Evolutionary conservation across 2,113 vertebrate species (phyloP).

Genomic region (Gymnarchus niloticus): DNA sequence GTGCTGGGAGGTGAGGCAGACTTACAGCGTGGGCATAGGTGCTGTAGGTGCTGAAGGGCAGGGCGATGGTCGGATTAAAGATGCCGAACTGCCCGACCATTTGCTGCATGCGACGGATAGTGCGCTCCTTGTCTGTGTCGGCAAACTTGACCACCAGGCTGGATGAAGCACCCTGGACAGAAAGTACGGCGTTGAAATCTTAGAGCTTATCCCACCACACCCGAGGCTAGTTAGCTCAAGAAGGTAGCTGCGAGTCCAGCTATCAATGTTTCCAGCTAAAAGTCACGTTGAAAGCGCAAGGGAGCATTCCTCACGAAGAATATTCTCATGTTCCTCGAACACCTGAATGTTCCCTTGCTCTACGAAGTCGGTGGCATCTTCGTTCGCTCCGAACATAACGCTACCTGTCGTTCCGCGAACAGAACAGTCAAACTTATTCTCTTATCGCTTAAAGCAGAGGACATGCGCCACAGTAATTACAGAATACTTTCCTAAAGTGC

Average conservation of each 20-base stretch:
- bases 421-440: background rate
- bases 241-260: too few species aligned
- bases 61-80: slow-evolving; percentile 88
- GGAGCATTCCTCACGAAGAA: too few species aligned
- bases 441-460: background rate
- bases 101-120: slow-evolving; percentile 95
- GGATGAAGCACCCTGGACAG: slow-evolving; percentile 86
- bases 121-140: slow-evolving; percentile 97
- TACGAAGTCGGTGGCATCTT: background rate
- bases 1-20: background rate
- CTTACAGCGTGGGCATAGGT: slow-evolving; percentile 88
- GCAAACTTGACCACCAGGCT: slow-evolving; percentile 99
- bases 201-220: slow-evolving; percentile 7
- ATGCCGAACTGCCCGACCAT: slow-evolving; percentile 99
- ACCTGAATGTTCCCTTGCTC: too few species aligned
- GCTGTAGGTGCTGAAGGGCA: slow-evolving; percentile 97
- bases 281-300: background rate
- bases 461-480: background rate
- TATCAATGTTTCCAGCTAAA: too few species aligned
- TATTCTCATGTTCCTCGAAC: too few species aligned
- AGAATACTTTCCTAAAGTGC: background rate
- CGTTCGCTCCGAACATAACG: background rate
- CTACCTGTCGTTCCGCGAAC: background rate
- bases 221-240: too few species aligned
- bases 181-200: slow-evolving; percentile 37